phyloP scores from a whole-genome alignment of 2,113 vertebrate species.

The Pachyramphus minor region DNA sequence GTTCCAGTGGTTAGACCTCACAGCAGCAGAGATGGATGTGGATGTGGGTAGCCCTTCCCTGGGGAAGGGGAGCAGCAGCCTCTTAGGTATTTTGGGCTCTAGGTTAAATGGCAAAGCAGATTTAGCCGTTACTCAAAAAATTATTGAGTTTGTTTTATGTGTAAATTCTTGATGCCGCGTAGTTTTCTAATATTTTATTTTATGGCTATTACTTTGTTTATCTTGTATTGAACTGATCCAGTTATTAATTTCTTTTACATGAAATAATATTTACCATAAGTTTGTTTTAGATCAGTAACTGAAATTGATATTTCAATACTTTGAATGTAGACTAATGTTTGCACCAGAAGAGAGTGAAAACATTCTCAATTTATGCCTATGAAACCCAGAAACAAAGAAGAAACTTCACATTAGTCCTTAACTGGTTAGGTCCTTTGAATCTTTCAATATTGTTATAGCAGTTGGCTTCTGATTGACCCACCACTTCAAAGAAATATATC shows the following conservation, averaged over 20 bases:
- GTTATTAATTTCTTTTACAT: background rate
- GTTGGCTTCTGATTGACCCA: background rate
- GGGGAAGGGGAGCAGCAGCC: background rate
- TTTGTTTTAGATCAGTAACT: background rate
- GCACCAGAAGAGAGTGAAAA: background rate
- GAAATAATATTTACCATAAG: background rate
- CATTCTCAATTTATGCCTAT: background rate
- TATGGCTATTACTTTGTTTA: background rate
- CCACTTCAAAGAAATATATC: background rate
- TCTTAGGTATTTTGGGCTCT: background rate
- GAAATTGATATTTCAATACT: background rate
- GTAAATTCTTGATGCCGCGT: background rate
- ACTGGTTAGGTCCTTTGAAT: background rate
- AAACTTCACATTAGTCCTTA: background rate
- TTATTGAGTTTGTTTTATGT: background rate
- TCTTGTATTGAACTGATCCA: background rate
- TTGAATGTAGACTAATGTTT: background rate
- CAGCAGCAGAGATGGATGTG: background rate
- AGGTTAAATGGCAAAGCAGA: background rate
- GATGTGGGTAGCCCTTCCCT: accelerated
- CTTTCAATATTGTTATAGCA: background rate
- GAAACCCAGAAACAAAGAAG: background rate
- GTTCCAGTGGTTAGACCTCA: accelerated
- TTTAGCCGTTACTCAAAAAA: background rate
- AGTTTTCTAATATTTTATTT: background rate